A percentile compares a stretch with the other conserved stretches of the same genome.
Conservation (phyloP, 2,113 vertebrate genomes). For the Heloderma charlesbogerti region DNA sequence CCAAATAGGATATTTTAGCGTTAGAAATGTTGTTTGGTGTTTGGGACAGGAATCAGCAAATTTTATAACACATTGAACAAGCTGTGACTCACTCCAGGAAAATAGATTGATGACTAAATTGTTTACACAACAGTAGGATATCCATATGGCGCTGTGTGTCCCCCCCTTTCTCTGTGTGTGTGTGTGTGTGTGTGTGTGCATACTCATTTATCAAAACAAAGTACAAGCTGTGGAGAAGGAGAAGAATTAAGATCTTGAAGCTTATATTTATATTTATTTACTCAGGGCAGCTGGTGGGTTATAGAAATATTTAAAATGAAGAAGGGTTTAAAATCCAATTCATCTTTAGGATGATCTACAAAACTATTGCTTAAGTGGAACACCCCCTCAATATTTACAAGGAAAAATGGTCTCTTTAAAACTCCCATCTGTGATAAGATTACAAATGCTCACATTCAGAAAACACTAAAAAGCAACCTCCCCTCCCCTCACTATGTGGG, state of each 20-base stretch:
- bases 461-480: not conserved
- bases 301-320: not conserved
- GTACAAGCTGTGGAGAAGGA: not conserved
- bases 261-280: not conserved
- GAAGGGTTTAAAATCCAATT: not conserved
- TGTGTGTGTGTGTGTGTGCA: not conserved
- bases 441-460: not conserved
- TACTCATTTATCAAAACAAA: conserved; percentile 37
- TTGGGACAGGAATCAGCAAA: conserved; percentile 24
- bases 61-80: conserved; percentile 16
- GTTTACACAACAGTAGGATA: conserved; percentile 41
- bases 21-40: conserved; percentile 3
- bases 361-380: not conserved
- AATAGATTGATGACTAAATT: conserved; percentile 55
- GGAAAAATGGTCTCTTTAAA: not conserved
- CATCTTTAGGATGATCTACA: not conserved
- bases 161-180: not conserved
- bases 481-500: not conserved
- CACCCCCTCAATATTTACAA: not conserved
- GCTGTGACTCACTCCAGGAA: conserved; percentile 47
- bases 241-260: not conserved
- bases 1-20: conserved; percentile 8
- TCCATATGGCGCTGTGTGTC: conserved; percentile 17
- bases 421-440: not conserved
- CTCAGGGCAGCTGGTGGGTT: not conserved